Base-by-base conservation (phyloP, 2,888 invertebrate genomes). In the Serrognathus titanus region DNA sequence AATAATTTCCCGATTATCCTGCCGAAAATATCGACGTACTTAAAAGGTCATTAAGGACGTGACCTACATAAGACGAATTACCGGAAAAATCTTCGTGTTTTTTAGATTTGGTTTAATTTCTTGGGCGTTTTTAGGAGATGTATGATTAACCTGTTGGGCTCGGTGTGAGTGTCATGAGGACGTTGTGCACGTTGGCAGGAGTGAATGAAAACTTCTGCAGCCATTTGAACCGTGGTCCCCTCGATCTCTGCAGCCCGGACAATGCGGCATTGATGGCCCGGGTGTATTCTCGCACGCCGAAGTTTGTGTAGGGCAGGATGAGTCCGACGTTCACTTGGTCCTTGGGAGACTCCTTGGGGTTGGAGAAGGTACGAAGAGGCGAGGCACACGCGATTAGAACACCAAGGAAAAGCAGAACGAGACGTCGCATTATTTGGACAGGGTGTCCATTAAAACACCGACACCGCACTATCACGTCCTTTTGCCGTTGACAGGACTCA, bases 131-230 rank as follows among this genome's bases (percentile, higher is more conserved):
- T 31, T 31, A 7, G 24, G 24, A 10, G 7, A 46, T 1, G 11
- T 11, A n/a, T 49, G 53, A 74, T 78, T 78, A 78, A 89, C 88
- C 88, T 82, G 87, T 88, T 55, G 89, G 89, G 77, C 87, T 88
- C 35, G 89, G 89, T 60, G 87, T 88, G 57, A 89, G 78, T 58
- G 83, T 83, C 84, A 89, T 86, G 81, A 86, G 83, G 56, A 83
- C 82, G 66, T 81, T 81, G 67, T 82, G 83, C 55, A 88, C 84
- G 69, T 87, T 84, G 54, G 81, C 78, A 56, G 81, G 81, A 51
- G 82, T 82, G 70, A 89, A 87, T 61, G 81, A 79, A 71, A 84
- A 85, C 68, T 83, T 83, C 72, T 84, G 82, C 56, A 87, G 75
- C 76, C 87, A 87, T 56, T 81, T 80, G 66, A 85, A 78, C 66